These are phyloP conservation scores for Dipodomys stephensi DNA, from an alignment of 2,113 vertebrate genomes.

Conservation along the genomic window DNA sequence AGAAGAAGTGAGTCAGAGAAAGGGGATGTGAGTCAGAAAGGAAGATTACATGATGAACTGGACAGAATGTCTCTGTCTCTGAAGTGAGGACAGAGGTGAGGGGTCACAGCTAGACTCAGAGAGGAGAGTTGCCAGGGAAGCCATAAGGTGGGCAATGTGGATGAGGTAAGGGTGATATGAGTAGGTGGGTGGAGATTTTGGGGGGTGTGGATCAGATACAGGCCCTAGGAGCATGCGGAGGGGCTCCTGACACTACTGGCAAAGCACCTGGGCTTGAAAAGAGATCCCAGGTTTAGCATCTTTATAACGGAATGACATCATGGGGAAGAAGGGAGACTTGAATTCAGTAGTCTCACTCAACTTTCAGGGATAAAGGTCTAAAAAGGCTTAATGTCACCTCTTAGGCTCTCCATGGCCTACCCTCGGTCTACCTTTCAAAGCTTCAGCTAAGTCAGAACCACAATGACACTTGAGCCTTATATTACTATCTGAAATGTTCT, in stretches of 20 bases:
- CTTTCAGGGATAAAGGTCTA: neutral
- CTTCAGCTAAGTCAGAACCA: neutral
- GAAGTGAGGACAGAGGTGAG: neutral
- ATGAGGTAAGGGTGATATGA: neutral
- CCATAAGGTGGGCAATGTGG: neutral
- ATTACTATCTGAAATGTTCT: accelerated
- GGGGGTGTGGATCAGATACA: accelerated
- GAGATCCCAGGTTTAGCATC: neutral
- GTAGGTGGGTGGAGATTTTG: too few relatives aligned
- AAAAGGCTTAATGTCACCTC: neutral
- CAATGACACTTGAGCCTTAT: accelerated
- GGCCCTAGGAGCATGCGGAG: neutral
- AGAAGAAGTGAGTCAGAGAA: slow-evolving; percentile 49
- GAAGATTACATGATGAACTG: slow-evolving; percentile 30
- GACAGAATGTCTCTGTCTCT: neutral
- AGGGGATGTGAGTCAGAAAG: slow-evolving; percentile 51
- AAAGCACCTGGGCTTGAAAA: neutral
- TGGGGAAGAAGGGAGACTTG: neutral
- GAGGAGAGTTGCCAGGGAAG: neutral
- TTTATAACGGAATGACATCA: neutral
- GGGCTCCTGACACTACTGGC: neutral
- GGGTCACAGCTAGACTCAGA: neutral
- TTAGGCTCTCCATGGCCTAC: accelerated
- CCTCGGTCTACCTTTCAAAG: neutral
- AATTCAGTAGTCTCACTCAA: neutral